Evolutionary conservation across 2,888 invertebrate species (phyloP), one percentile per base, ranked within the genome.

Genomic region (Oscheius onirici): DNA sequence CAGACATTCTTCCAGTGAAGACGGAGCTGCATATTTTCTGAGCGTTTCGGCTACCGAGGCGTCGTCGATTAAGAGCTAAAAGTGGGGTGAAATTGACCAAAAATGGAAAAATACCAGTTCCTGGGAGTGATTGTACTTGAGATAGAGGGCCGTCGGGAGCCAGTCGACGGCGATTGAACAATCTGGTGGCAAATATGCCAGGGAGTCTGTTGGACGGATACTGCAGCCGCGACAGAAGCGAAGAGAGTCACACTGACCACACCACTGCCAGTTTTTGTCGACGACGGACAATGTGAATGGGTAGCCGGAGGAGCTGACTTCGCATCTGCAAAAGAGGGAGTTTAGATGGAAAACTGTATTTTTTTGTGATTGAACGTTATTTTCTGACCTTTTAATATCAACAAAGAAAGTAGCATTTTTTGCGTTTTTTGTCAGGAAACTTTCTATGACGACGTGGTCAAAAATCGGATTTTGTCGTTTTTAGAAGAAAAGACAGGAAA

Each of bases 121-220:
- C 82, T 92, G 89, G 1, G 92, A 92, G 83, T 92, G 91, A 89
- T 93, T 93, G 89, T 94, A 95, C 46, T 95, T 91, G 83, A 95
- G 91, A 89, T 95, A 95, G 82, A 95, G 90, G 55, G 95, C 95
- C 0, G 95, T 95, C 73, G 94, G 94, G 89, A 95, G 95, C 95
- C 95, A 95, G 90, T 95, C 95, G 75, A 95, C 92, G 76, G 94
- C 94, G 78, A 95, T 73, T 17, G 76, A 71, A 26, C 76, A 73
- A 28, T 73, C 69, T 2, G 57, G 54, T 0, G 76, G 77, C 8
- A 79, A 72, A 60, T 63, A 73, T 3, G 75, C 58, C 41, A 26
- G 3, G 20, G 51, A 41, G 17, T 69, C 61, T 6, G 73, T 71
- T 1, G 76, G 69, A n/a, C 55, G 67, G 22, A 95, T 91, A 80